Evolutionary conservation across 2,888 invertebrate genomes (phyloP).

Genomic region (Odontocolon sp.): DNA sequence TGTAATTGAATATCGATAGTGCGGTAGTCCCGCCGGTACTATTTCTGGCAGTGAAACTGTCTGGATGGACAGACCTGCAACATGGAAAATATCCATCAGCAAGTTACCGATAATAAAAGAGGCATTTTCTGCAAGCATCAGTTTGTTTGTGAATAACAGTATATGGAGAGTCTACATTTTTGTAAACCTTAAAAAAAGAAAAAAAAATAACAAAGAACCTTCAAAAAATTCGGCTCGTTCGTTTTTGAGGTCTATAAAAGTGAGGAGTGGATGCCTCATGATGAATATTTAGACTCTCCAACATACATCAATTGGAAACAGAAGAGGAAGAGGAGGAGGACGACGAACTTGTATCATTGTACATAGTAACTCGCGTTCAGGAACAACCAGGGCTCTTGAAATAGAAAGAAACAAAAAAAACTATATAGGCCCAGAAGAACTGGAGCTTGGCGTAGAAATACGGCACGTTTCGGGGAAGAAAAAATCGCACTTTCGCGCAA

Average conservation of each 20-base stretch:
- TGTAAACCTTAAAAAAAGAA: too few relatives aligned
- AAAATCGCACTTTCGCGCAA: constrained; percentile 15
- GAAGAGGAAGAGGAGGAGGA: constrained; percentile 29
- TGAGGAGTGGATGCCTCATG: constrained; percentile 25
- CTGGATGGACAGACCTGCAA: neutral
- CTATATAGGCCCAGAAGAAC: constrained; percentile 26
- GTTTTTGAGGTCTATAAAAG: constrained; percentile 27
- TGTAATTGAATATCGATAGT: constrained; percentile 5
- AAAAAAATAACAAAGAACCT: constrained; percentile 22
- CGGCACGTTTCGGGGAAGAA: constrained; percentile 29
- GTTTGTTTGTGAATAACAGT: constrained; percentile 22
- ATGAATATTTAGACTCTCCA: too few relatives aligned
- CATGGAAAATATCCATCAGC: constrained; percentile 44
- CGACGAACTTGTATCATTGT: constrained; percentile 44
- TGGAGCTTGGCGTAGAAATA: constrained; percentile 18
- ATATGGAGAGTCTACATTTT: neutral
- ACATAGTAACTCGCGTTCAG: constrained; percentile 44
- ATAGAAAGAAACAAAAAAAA: constrained; percentile 18
- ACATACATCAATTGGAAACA: constrained; percentile 49
- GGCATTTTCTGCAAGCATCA: neutral
- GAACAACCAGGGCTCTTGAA: constrained; percentile 43
- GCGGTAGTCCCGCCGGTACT: neutral
- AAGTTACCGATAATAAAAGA: constrained; percentile 15
- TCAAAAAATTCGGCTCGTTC: constrained; percentile 32
- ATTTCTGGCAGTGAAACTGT: neutral